Base-by-base conservation (phyloP, 2,113 vertebrate species). In the Petrocephalus microphthalmus region DNA sequence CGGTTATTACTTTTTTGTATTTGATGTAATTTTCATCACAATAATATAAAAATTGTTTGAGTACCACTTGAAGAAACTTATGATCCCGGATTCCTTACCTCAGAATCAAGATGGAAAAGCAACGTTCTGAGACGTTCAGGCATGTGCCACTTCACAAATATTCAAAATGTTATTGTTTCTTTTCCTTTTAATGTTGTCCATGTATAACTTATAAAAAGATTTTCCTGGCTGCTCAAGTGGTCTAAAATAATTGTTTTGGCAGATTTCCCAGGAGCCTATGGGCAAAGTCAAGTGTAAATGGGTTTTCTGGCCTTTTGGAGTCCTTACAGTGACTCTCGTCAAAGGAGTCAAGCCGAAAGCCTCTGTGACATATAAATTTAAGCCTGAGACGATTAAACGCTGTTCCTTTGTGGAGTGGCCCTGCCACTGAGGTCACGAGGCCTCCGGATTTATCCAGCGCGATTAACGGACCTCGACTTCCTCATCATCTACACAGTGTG, bases 181-280 rank as follows among this genome's bases (percentile, higher is more conserved):
- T 78, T 78, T 78, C 13, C 37, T 78, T 37, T 42, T 78, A 19
- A 78, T 78, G 71, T 19, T 19, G 71, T 78, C 29, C 71, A 45
- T 84, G 45, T 51, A 51, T 84, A 82, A 47, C 42, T 51, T 51
- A 84, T 45, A 47, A 20, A 82, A n/a, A 51, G 42, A 49, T 84
- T 84, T 84, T 84, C 22, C 47, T 84, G 33, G 71, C 71, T 78
- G 71, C 33, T 42, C 33, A 42, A 37, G 33, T 13, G 17, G 71
- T 19, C 71, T 42, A 78, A 78, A 78, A 78, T 83, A 83, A 83
- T 83, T 83, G 81, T 49, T 83, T 83, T 83, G 42, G 45, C 81
- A 47, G 81, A 83, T 83, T 83, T 47, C 81, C 45, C 42, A 83
- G 47, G 81, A 83, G 81, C 81, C 10, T 37, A 45, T 17, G 74